Evolutionary conservation across 1,140 invertebrate species (phyloP), one percentile per base, ranked within the genome.

Genomic region (Chironomus striatipennis): DNA sequence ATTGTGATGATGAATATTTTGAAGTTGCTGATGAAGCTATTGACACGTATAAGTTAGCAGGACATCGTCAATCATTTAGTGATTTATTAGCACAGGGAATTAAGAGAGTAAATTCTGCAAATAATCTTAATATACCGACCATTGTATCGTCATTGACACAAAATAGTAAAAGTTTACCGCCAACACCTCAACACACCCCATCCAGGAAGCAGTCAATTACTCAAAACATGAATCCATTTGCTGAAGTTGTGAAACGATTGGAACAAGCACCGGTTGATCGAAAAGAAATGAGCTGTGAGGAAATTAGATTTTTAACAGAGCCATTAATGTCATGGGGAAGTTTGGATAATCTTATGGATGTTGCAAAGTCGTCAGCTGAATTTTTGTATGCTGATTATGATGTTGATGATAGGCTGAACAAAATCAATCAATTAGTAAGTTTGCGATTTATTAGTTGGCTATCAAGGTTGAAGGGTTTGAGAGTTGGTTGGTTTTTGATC

Each of bases 301-400:
- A 82, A 74, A 79, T 82, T 4, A 75, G 75, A 8, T 70, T 76
- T 20, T 78, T 82, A 21, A 80, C 79, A 9, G 81, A 82, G 64
- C 79, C 80, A 7, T 21, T 70, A 7, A 70, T 70, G 65, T 70
- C 65, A 6, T 79, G 78, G 34, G 76, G 77, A 8, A 78, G 73
- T 24, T 75, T 78, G 74, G 91, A 93, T 74, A 86, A 87, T 75
- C 83, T 93, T 64, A 92, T 94, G 86, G 89, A 88, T 21, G 83
- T 89, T 74, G 92, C 92, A 7, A 93, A 93, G 82, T 87, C 88
- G 75, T 88, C 88, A 18, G 92, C 92, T 57, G 88, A 87, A 78
- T 86, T 89, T 78, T 83, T 94, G 20, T 94, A 90, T 80, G 81
- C 85, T 42, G 81, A 87, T 77, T 78, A 89, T 72, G 80, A 86